Base-by-base conservation (phyloP, 2,113 vertebrate genomes). In the Sylvicapra grimmia region DNA sequence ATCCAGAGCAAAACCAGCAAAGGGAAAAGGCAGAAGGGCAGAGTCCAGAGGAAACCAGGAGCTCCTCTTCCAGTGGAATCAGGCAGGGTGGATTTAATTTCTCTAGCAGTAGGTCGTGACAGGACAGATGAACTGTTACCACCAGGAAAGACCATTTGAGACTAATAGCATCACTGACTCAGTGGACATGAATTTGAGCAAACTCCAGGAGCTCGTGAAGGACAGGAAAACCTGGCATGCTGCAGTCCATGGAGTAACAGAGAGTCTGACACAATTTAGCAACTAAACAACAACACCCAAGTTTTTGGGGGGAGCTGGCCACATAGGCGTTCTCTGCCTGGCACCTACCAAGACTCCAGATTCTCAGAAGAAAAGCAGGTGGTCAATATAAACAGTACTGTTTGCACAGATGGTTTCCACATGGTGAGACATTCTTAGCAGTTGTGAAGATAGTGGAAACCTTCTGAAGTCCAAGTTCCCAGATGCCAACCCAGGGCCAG, bases 301-400 rank as follows among this genome's bases (percentile, higher is more conserved):
- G 18, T 12, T 3, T 36, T 49, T 1, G 0, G 0, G 12, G 12
- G 44, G 6, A 27, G 4, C 88, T 68, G 44, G n/a, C 54, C 44
- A 16, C 19, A 21, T 2, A 12, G 33, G 15, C 3, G 0, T 6
- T 53, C 58, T 86, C 23, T 11, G 10, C 40, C 51, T 29, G 29
- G 59, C 33, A 12, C 7, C 6, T 11, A n/a, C 40, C 16, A 1
- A 92, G 21, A n/a, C 9, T 23, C n/a, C 72, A 25, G 40, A 72
- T 7, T 44, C 51, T 59, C 21, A 23, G 61, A 54, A 75, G 25
- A 5, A 58, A 49, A 80, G 86, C 56, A 58, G 56, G 58, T 29
- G 53, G 51, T 82, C 40, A 9, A 1, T 53, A 2, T 3, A 33
- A 54, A 12, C 40, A 6, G 1, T 12, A 8, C 3, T 19, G 7